Evolutionary conservation across 2,797 vertebrate species (phyloP), one percentile per base, ranked within the genome.

Genomic region (Taeniopygia guttata): DNA sequence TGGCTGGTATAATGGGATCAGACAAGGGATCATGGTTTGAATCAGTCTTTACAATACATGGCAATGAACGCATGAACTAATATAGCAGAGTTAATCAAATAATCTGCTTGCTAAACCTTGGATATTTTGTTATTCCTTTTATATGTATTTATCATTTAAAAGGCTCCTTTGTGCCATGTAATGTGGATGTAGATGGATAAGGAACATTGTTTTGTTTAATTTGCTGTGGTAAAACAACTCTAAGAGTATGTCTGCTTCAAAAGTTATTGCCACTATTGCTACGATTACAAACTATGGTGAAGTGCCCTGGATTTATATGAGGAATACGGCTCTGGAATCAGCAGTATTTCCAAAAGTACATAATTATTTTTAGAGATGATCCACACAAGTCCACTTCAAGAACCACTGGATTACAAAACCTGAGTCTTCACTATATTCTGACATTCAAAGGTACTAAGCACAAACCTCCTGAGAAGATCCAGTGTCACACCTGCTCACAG

Each of bases 21-120:
- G 23, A 21, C 19, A 58, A 38, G 11, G 9, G 17, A 64, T 59
- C 45, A 15, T 23, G 51, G 55, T 55, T 83, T 76, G 38, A 77
- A 51, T 42, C 25, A 32, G 16, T 43, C 43, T 55, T 84, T 60
- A 78, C 8, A 55, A 19, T 27, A 84, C n/a, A 36, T 1, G 30
- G 29, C 27, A 84, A 90, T n/a, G n/a, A n/a, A 20, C 4, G 1
- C 19, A 27, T 42, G 34, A 79, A 34, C 0, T 0, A 67, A 78
- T 56, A 72, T 78, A 67, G 26, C 13, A 67, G 52, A 49, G 22
- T 62, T 74, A 74, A 81, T 55, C 13, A 13, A 67, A 70, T 79
- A 49, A 52, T 15, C 11, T 60, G 14, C 18, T 62, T 83, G 17
- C 16, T 76, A 58, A 73, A 66, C 62, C 4, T 86, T 79, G 21